Evolutionary conservation across 2,888 invertebrate genomes (phyloP), one percentile per base, ranked within the genome.

Genomic region (Agonum fuliginosum): DNA sequence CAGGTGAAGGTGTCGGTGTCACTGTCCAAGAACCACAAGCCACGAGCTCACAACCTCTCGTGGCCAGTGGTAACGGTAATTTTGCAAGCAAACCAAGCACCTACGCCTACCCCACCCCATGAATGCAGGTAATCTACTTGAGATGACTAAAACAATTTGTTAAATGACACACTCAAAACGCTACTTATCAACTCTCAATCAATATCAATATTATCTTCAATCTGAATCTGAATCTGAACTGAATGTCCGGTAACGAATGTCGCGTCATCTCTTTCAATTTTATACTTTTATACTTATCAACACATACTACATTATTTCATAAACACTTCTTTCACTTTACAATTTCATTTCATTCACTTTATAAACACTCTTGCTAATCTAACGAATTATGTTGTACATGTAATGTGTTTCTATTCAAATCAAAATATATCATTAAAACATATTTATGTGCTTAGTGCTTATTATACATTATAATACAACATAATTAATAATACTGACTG

Each of bases 11-110:
- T 62, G 58, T 6, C 4, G 48, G 48, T 48, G 20, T 41, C 62
- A 54, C 37, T 34, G 72, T 72, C 51, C 37, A 48, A 48, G 17
- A 20, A 22, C 54, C 27, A 27, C 54, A 8, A 12, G 54, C 22
- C 54, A 54, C 10, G n/a, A 24, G 19, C 79, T 80, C 73, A 79
- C 73, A 76, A 78, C 80, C 79, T 79, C 70, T 78, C 76, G 79
- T 75, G 80, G 80, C 78, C 78, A 78, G 71, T 79, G 78, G 73
- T 70, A 43, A 70, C 46, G 46, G 46, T 73, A 43, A 73, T 41
- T 17, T 71, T 20, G 54, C 54, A 71, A 48, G 46, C 75, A 75
- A 67, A 67, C 67, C 37, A 69, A 69, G 46, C 75, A 75, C 75
- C 75, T 75, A 77, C 72, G 48, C 70, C 70, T 43, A 76, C 70